A percentile compares a stretch with the other conserved stretches of the same genome.
Conservation (phyloP, 2,113 vertebrate species). For the Pantherophis guttatus region DNA sequence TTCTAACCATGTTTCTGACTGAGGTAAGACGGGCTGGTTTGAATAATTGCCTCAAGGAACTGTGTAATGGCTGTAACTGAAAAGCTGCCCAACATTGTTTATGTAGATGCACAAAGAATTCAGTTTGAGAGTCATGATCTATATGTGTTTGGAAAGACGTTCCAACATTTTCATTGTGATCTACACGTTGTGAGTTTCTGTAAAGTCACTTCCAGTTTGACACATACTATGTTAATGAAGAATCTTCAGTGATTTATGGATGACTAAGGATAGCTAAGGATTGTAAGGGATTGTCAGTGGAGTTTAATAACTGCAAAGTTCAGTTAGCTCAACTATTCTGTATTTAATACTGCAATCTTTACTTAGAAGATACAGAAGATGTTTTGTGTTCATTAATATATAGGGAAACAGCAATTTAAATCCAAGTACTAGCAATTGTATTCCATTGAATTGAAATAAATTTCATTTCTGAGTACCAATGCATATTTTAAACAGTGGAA, state of each 20-base stretch:
- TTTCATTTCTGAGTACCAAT: background rate
- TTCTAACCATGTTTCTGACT: background rate
- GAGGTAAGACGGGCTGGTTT: background rate
- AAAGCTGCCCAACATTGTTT: background rate
- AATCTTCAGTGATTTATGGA: background rate
- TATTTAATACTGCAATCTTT: background rate
- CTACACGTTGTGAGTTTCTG: background rate
- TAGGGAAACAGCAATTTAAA: background rate
- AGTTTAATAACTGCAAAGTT: background rate
- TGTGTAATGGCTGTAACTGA: background rate
- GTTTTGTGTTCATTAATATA: background rate
- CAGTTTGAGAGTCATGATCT: background rate
- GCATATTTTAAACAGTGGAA: background rate
- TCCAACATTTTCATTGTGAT: background rate
- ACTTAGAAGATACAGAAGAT: background rate
- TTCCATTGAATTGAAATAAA: background rate
- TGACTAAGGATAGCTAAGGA: background rate
- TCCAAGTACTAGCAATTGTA: background rate
- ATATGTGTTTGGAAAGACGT: background rate
- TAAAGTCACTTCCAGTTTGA: background rate
- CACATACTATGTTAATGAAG: background rate
- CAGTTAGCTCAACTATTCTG: background rate
- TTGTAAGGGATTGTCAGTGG: background rate
- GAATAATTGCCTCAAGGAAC: background rate
- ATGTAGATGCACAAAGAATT: background rate